Percentiles rank a stretch among this genome's conserved stretches.
Evolutionary conservation across 2,797 vertebrate genomes (phyloP).

Genomic region (Sebastes steindachneri): DNA sequence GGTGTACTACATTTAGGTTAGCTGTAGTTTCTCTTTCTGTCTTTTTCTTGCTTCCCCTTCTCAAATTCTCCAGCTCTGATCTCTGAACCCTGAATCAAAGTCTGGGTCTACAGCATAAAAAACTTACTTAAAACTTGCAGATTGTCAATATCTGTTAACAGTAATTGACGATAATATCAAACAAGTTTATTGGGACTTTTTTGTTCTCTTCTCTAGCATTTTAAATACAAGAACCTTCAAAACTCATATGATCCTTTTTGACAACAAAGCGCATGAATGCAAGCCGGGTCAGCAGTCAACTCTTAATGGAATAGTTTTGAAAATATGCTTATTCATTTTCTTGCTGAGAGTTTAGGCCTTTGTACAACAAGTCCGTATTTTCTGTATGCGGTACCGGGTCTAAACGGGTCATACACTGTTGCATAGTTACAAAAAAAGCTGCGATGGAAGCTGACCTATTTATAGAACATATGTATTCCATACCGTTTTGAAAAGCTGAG

Average conservation of each 20-base stretch:
- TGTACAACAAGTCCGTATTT: not conserved
- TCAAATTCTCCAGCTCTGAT: not conserved
- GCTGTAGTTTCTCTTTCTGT: not conserved
- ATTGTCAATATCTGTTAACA: not conserved
- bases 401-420: no score
- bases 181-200: not conserved
- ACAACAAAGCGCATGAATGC: not conserved
- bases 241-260: not conserved
- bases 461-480: no score
- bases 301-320: not conserved
- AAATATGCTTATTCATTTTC: not conserved
- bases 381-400: not conserved
- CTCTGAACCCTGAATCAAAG: not conserved
- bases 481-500: no score
- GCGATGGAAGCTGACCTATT: no score
- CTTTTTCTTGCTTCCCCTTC: not conserved
- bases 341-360: not conserved
- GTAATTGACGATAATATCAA: not conserved
- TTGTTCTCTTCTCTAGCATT: not conserved
- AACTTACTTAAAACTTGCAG: not conserved
- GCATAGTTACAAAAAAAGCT: no score
- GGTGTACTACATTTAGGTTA: not conserved
- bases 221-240: not conserved
- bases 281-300: no score
- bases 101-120: not conserved